Percentiles rank a stretch among this genome's conserved stretches.
Evolutionary conservation across 2,888 invertebrate genomes (phyloP).

Genomic region (Aspidiotus rigidus): DNA sequence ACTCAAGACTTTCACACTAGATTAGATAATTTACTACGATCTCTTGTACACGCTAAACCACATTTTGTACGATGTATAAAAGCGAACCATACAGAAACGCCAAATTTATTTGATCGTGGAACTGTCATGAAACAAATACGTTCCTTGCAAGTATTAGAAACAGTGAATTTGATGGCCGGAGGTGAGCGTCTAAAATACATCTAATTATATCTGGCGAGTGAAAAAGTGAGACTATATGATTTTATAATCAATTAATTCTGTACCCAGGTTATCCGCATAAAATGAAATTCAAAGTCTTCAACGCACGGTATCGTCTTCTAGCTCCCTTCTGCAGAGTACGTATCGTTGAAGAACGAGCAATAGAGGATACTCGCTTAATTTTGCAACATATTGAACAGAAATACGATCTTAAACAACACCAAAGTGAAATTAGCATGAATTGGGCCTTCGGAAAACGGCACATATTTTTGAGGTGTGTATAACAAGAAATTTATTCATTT

Average conservation of each 20-base stretch:
- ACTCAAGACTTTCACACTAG: slow-evolving; percentile 93
- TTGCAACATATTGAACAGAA: slow-evolving; percentile 47
- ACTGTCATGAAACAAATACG: slow-evolving; percentile 80
- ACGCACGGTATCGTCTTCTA: slow-evolving; percentile 71
- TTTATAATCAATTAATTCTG: neutral
- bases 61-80: slow-evolving; percentile 90
- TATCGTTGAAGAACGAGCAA: slow-evolving; percentile 59
- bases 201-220: neutral
- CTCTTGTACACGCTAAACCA: slow-evolving; percentile 83
- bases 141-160: slow-evolving; percentile 83
- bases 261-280: slow-evolving; percentile 74
- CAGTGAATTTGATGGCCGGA: slow-evolving; percentile 88
- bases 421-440: slow-evolving; percentile 44
- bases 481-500: too few relatives aligned
- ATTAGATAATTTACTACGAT: slow-evolving; percentile 81
- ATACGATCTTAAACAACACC: slow-evolving; percentile 39
- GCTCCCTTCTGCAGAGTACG: slow-evolving; percentile 65
- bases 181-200: slow-evolving; percentile 45
- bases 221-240: neutral
- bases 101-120: slow-evolving; percentile 73
- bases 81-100: slow-evolving; percentile 71
- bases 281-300: slow-evolving; percentile 89
- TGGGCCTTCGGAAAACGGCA: slow-evolving; percentile 90
- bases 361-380: slow-evolving; percentile 67
- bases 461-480: slow-evolving; percentile 62